Base-by-base conservation (phyloP, 2,113 vertebrate genomes). In the Azemiops feae region DNA sequence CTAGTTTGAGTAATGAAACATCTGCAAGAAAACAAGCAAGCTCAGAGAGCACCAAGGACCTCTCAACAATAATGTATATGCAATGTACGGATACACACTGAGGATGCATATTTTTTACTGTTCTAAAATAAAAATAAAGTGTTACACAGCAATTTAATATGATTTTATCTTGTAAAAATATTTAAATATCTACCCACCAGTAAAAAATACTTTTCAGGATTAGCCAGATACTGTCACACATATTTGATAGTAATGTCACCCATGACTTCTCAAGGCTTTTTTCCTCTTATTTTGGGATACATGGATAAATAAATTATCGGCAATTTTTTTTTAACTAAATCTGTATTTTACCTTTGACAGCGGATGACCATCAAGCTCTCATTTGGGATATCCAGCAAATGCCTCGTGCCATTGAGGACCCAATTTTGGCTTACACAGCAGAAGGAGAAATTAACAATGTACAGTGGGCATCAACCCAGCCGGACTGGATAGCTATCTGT, bases 371-470 rank as follows among this genome's bases (percentile, higher is more conserved):
- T 97, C 99, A 99, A 98, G 99, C 99, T 87, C 98, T 99, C 96
- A 99, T 99, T 97, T 99, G 99, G 99, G 99, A 99, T 96, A 99
- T 99, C 97, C 99, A 99, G 97, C 99, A 99, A 95, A 99, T 99
- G 99, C 99, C 99, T 0, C 98, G 99, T 25, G 99, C 99, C 96
- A 99, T 99, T 27, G 99, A 99, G 97, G 99, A 99, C 95, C 99
- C 99, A 7, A 99, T 99, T 97, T 97, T 99, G 98, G 99, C 99
- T 90, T 99, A 99, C 97, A 99, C 99, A 7, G 99, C 99, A 0
- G 99, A 99, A 95, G 99, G 99, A 43, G 99, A 99, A 97, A 99
- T 99, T 97, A 99, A 99, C 98, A 99, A 99, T 87, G 99, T 99
- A 96, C 99, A 99, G 98, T 99, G 99, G 99, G 99, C 99, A 5